Evolutionary conservation across 2,888 invertebrate genomes (phyloP), one percentile per base, ranked within the genome.

Genomic region (Macroteleia sp.): DNA sequence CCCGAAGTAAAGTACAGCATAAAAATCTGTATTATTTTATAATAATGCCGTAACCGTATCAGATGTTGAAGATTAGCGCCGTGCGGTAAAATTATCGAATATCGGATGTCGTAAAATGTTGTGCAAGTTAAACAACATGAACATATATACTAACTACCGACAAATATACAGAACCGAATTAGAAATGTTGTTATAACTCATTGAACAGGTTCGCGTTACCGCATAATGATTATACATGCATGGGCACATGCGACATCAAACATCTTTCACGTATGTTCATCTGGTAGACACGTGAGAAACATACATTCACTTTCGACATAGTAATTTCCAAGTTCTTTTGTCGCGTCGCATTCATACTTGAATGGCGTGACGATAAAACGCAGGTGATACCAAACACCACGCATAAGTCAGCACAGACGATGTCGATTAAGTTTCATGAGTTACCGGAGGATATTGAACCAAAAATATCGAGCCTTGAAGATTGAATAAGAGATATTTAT

Each of bases 401-500:
- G 52, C 48, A 62, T 76, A 69, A 69, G 62, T 76, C 69, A 69
- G 57, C 56, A 6, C 46, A 44, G 56, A 50, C 62, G 39, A 75
- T 57, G 69, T 61, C 67, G 75, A 67, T 67, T 75, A 62, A 42
- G 48, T 75, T 75, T 75, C 56, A 69, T 62, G 62, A 56, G 22
- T 67, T 48, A 56, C 39, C 42, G 48, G 22, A 30, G 41, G 48
- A 67, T 54, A 75, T 75, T 67, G 59, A 54, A 67, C 74, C 52
- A 57, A 75, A 74, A 61, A 61, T 67, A 54, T 54, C 52, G 74
- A 39, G 30, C 61, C 54, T 34, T 25, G 46, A 41, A 57, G 61
- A 67, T 67, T 54, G 61, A 75, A 67, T 61, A 66, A 54, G 28
- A 61, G 20, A 67, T 67, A 67, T 75, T 75, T 75, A 75, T 75